phyloP scores from a whole-genome alignment of 2,888 invertebrate genomes.

The Beris chalybata region DNA sequence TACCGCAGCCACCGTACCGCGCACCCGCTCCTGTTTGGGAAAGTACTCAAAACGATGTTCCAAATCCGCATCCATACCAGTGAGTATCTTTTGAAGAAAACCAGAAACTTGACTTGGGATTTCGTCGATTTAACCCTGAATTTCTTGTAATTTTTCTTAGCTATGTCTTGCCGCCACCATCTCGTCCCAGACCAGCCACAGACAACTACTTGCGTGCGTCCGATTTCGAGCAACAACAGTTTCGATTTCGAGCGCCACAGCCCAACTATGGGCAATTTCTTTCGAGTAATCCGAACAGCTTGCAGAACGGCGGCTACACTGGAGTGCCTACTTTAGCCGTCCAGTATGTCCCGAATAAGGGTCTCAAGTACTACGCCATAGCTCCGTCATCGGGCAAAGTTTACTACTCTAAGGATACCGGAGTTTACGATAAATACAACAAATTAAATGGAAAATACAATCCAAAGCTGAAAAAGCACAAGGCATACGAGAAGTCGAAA shows the following conservation, averaged over 20 bases:
- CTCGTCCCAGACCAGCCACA: conserved; percentile 50
- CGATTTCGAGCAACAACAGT: conserved; percentile 33
- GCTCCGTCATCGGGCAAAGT: conserved; percentile 42
- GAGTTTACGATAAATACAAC: conserved; percentile 44
- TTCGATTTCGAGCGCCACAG: conserved; percentile 42
- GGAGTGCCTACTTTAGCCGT: conserved; percentile 49
- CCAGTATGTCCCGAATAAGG: conserved; percentile 53
- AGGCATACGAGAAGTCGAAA: conserved; percentile 53
- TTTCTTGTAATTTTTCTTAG: conserved; percentile 41
- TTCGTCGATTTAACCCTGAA: neutral
- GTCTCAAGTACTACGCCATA: conserved; percentile 52
- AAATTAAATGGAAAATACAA: conserved; percentile 55
- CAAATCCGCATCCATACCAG: conserved; percentile 66
- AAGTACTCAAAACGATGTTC: conserved; percentile 60
- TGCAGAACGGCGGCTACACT: conserved; percentile 34
- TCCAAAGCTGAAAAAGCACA: conserved; percentile 54
- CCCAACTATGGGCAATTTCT: conserved; percentile 46
- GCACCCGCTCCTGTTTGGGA: conserved; percentile 67
- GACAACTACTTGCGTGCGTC: conserved; percentile 42
- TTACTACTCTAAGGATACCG: conserved; percentile 40
- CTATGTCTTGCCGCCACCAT: conserved; percentile 54
- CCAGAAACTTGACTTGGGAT: conserved; percentile 40
- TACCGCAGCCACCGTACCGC: conserved; percentile 59
- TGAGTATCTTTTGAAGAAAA: conserved; percentile 45
- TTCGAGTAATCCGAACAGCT: conserved; percentile 41